Evolutionary conservation across 2,888 invertebrate genomes (phyloP), one percentile per base, ranked within the genome.

Genomic region (Drosophila anceps): DNA sequence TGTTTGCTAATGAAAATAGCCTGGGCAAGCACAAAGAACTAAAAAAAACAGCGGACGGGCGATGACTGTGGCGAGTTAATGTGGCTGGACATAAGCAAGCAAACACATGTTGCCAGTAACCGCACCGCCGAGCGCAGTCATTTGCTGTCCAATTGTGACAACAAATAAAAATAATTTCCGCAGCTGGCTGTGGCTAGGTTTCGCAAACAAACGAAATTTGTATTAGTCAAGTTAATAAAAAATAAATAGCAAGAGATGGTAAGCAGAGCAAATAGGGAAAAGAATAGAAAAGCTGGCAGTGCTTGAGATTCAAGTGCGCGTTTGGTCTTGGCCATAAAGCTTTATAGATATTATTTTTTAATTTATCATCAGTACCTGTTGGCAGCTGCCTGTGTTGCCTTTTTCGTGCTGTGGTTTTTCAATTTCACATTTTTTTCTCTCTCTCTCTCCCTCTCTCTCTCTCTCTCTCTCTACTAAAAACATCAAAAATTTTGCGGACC

Each of bases 361-460:
- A 88, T 88, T 88, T 90, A 90, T 88, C 81, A 82, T 76, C 80
- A 41, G 75, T 81, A 83, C 78, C 86, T 87, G 73, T 76, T 71
- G 59, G 51, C 59, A 58, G 61, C 33, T 15, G 1, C 24, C 33
- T 10, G 35, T 41, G 13, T 27, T 35, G 18, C 13, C 48, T 44
- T 61, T 61, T 65, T 82, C 50, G 51, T 62, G 53, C 59, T 61
- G 50, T 50, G 59, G 73, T 66, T 73, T 84, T 86, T 80, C 59
- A 74, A 53, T 51, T 69, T 62, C 59, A 54, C 46, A 15, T 35
- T 35, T 78, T 67, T 66, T n/a, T 68, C 73, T 69, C 66, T 73
- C 74, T 72, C 75, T 67, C n/a, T n/a, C n/a, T n/a, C n/a, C n/a
- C n/a, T n/a, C n/a, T n/a, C n/a, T n/a, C n/a, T n/a, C n/a, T n/a